Conservation (phyloP, 2,797 vertebrate species). For the Aulostomus chinensis region DNA sequence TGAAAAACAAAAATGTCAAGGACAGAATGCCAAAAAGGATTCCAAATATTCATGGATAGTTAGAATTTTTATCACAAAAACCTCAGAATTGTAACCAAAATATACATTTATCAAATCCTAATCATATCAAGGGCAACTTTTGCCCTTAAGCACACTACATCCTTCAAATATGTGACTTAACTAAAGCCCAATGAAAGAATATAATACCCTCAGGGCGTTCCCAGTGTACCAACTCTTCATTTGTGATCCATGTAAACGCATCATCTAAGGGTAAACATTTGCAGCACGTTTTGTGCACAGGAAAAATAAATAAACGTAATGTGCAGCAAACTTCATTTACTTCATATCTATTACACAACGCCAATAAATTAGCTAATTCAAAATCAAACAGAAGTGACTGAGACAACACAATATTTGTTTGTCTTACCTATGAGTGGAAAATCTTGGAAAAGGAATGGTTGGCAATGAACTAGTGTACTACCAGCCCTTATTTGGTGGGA, state of each 20-base stretch:
- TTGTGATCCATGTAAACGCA: conserved; percentile 68
- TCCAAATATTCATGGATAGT: conserved; percentile 21
- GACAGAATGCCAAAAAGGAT: conserved; percentile 36
- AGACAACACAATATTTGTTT: conserved; percentile 13
- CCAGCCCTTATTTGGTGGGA: conserved; percentile 78
- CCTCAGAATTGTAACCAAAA: conserved; percentile 55
- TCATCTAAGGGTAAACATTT: conserved; percentile 57
- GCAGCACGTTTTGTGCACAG: conserved; percentile 38
- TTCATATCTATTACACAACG: conserved; percentile 6
- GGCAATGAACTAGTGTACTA: conserved; percentile 66
- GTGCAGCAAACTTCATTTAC: conserved; percentile 40
- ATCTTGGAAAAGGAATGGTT: conserved; percentile 38
- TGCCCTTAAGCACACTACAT: conserved; percentile 12
- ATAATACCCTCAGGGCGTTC: conserved; percentile 27
- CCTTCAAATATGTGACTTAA: conserved; percentile 1
- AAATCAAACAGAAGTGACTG: conserved; percentile 41
- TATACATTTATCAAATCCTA: conserved; percentile 49
- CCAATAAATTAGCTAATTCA: conserved; percentile 53
- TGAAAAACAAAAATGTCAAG: conserved; percentile 29
- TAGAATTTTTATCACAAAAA: conserved; percentile 50
- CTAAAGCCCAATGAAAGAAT: conserved; percentile 28
- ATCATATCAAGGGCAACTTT: conserved; percentile 42
- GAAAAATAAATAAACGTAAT: conserved; percentile 34
- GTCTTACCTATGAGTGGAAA: conserved; percentile 27
- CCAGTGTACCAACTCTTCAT: conserved; percentile 61